Evolutionary conservation across 2,888 invertebrate species (phyloP).

Genomic region (Cheilosia vernalis): DNA sequence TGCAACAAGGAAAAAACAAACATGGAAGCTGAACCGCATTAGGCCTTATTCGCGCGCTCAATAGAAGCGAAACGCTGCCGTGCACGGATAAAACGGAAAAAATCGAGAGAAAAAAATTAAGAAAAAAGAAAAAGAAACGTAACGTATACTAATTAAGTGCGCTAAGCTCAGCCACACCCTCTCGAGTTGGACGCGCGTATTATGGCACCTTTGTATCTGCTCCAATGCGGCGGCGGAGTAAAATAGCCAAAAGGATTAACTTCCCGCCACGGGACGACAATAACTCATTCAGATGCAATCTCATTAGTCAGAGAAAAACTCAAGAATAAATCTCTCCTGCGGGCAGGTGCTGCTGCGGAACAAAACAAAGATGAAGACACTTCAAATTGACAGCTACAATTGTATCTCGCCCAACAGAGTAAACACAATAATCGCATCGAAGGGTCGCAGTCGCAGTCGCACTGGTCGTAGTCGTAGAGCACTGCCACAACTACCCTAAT

Average conservation of each 20-base stretch:
- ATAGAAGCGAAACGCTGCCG: slow-evolving; percentile 36
- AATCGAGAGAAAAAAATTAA: not conserved
- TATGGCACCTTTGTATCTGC: slow-evolving; percentile 55
- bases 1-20: slow-evolving; percentile 69
- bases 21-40: slow-evolving; percentile 66
- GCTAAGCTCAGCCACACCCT: slow-evolving; percentile 69
- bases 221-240: not conserved
- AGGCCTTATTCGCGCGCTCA: slow-evolving; percentile 60
- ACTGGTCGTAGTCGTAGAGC: not conserved
- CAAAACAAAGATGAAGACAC: slow-evolving; percentile 69
- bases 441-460: slow-evolving; percentile 8
- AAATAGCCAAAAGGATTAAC: slow-evolving; percentile 69
- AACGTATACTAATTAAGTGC: slow-evolving; percentile 73
- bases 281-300: slow-evolving; percentile 64
- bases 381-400: slow-evolving; percentile 73
- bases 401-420: slow-evolving; percentile 61
- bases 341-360: slow-evolving; percentile 23
- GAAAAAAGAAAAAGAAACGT: slow-evolving; percentile 37
- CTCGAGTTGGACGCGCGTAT: slow-evolving; percentile 57
- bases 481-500: slow-evolving; percentile 59
- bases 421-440: slow-evolving; percentile 35
- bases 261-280: slow-evolving; percentile 65
- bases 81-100: slow-evolving; percentile 32
- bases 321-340: slow-evolving; percentile 11
- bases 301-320: slow-evolving; percentile 56